These are phyloP conservation scores for Agrochola macilenta DNA, from an alignment of 2,888 invertebrate genomes.

Conservation along the genomic window DNA sequence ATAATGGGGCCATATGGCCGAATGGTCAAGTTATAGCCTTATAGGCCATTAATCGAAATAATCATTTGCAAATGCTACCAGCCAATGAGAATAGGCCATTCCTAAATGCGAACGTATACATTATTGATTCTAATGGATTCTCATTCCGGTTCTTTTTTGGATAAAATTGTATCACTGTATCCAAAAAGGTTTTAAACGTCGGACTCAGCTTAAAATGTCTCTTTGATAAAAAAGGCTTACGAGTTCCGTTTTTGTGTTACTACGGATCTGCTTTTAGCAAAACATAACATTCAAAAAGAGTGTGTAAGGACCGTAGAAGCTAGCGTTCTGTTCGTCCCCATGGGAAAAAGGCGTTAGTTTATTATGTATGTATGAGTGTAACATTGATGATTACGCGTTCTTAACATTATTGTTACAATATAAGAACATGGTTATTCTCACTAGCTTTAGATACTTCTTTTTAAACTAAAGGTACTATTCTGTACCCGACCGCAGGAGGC, in stretches of 20 bases:
- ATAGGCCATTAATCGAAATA: slow-evolving; percentile 49
- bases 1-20: slow-evolving; percentile 58
- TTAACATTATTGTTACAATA: background rate
- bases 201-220: background rate
- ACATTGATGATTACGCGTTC: background rate
- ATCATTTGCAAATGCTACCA: slow-evolving; percentile 55
- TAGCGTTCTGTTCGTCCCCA: too few relatives aligned
- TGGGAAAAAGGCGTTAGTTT: too few relatives aligned
- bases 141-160: slow-evolving; percentile 21
- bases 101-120: slow-evolving; percentile 31
- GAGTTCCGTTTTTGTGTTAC: background rate
- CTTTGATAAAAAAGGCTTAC: slow-evolving; percentile 11
- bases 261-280: background rate
- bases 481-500: too few relatives aligned
- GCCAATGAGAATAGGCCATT: slow-evolving; percentile 14
- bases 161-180: slow-evolving; percentile 20
- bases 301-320: too few relatives aligned
- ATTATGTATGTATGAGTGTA: too few relatives aligned
- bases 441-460: too few relatives aligned
- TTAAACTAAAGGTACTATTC: too few relatives aligned
- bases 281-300: background rate
- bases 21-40: slow-evolving; percentile 55
- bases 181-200: slow-evolving; percentile 16
- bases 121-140: slow-evolving; percentile 50
- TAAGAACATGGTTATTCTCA: background rate